Evolutionary conservation across 1,140 invertebrate genomes (phyloP).

Genomic region (Hylaeus volcanicus): DNA sequence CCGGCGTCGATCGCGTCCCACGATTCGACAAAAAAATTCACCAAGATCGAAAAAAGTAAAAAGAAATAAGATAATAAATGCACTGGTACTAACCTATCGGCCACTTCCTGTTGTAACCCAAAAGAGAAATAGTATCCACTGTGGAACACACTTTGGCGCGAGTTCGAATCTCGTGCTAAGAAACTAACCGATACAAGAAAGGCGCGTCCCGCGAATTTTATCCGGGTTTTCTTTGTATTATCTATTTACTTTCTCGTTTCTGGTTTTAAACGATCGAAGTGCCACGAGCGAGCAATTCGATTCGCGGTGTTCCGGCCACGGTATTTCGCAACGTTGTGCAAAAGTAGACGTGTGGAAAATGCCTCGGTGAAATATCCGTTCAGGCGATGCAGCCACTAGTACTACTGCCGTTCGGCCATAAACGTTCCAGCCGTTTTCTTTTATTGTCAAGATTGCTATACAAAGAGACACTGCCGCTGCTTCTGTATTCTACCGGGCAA

Average conservation of each 20-base stretch:
- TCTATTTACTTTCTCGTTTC: background rate
- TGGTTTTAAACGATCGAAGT: background rate
- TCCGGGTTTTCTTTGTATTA: too few relatives aligned
- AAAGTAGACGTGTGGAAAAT: slow-evolving; percentile 10
- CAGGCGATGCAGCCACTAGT: slow-evolving; percentile 36
- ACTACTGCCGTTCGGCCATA: slow-evolving; percentile 37
- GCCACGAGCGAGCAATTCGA: background rate
- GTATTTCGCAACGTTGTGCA: background rate
- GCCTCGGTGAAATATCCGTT: slow-evolving; percentile 17
- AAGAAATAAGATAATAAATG: slow-evolving; percentile 2
- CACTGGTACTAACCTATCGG: slow-evolving; percentile 30
- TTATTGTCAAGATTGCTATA: slow-evolving; percentile 12
- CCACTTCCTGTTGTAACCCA: slow-evolving; percentile 52
- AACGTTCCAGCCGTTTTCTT: slow-evolving; percentile 48
- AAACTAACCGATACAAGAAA: slow-evolving; percentile 18
- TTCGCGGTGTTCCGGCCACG: background rate
- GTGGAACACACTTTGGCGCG: slow-evolving; percentile 49
- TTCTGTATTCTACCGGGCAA: slow-evolving; percentile 33
- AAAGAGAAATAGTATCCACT: slow-evolving; percentile 47
- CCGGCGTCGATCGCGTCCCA: background rate
- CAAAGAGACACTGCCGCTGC: slow-evolving; percentile 39
- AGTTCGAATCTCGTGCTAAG: slow-evolving; percentile 40
- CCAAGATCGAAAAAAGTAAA: background rate
- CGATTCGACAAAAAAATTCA: background rate
- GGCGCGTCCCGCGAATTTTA: slow-evolving; percentile 29